Base-by-base conservation (phyloP, 2,888 invertebrate genomes). In the Pyrgus malvae region DNA sequence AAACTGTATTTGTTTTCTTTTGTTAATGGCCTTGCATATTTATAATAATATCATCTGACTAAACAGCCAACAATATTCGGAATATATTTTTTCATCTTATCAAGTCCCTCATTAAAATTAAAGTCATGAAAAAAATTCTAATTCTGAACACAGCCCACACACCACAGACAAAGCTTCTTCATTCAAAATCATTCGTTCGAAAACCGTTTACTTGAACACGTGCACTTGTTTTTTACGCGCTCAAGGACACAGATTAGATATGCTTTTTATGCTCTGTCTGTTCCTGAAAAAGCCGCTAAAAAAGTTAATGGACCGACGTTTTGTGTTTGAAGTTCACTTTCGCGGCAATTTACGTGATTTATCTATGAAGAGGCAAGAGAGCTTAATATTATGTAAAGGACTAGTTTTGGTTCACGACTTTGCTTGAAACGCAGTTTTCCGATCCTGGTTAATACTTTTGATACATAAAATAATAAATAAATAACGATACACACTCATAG, bases 201-300 rank as follows among this genome's bases (percentile, higher is more conserved):
- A 57, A 59, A 55, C 55, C 42, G 55, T 50, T 50, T 42, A 25
- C 21, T 6, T n/a, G 42, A 53, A 59, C 61, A 63, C 59, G 59
- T 64, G 59, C 51, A 51, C 51, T 51, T 51, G 35, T 33, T 51
- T 45, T 59, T 56, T 48, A 42, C 37, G 49, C 40, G 29, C 37
- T 48, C 51, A 42, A 56, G 51, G 51, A 51, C 51, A 45, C 37
- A 45, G 51, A 51, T 51, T 51, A 51, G 51, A 45, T 31, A 44
- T 5, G 44, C 44, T 51, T 51, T 51, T 51, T 51, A 23, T 42
- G 14, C 21, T 35, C 35, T 48, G 19, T 35, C 35, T 44, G 27
- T 35, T 19, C 27, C 25, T 2, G 21, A 23, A 44, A 27, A 44
- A 27, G 37, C 12, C 16, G 44, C 37, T 23, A 35, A 51, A 51